Evolutionary conservation across 2,113 vertebrate genomes (phyloP).

Genomic region (Tyto alba): DNA sequence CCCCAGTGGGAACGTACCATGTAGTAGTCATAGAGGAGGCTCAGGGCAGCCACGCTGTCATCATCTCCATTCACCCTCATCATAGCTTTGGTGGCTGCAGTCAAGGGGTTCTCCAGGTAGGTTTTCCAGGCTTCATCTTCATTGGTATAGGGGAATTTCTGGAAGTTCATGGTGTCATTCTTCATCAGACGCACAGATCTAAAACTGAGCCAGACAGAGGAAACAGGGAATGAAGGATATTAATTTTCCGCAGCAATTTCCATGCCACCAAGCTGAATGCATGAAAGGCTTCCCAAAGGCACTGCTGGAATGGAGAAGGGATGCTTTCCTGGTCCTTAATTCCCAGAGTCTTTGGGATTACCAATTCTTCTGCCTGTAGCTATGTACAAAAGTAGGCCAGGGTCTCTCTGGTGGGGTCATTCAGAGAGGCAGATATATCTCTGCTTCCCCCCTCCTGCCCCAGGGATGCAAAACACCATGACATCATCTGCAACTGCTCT

Average conservation of each 20-base stretch:
- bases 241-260: not conserved
- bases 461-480: not conserved
- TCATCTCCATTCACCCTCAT: slow-evolving; percentile 87
- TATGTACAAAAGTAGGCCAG: not conserved
- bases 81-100: slow-evolving; percentile 81
- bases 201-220: slow-evolving; percentile 36
- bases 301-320: not conserved
- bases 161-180: slow-evolving; percentile 87
- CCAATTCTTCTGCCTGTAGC: not conserved
- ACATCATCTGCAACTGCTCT: not conserved
- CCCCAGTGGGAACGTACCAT: slow-evolving; percentile 47
- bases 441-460: not conserved
- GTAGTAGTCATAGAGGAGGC: slow-evolving; percentile 91
- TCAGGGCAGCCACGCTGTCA: slow-evolving; percentile 82
- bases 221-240: not conserved
- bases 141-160: slow-evolving; percentile 77
- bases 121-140: slow-evolving; percentile 89
- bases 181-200: slow-evolving; percentile 90
- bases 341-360: not conserved
- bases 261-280: not conserved
- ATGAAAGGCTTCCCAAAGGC: not conserved
- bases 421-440: not conserved
- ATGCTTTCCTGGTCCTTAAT: not conserved
- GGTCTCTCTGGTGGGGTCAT: not conserved
- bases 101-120: slow-evolving; percentile 81